Evolutionary conservation across 2,113 vertebrate species (phyloP).

Genomic region (Antigone vipio): DNA sequence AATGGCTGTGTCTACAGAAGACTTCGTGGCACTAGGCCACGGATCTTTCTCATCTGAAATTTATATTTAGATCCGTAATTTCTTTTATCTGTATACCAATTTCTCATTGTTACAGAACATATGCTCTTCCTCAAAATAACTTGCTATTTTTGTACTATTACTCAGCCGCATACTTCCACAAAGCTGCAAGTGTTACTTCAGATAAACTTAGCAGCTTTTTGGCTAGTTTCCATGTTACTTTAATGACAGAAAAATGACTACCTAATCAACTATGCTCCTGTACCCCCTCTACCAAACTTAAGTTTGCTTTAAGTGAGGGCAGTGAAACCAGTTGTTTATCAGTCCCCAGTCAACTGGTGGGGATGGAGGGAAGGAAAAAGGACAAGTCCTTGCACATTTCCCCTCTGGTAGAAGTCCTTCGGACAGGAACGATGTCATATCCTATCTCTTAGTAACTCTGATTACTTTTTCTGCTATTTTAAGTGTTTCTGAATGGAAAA

Average conservation of each 20-base stretch:
- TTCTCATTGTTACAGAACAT: conserved; percentile 76
- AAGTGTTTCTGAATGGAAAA: conserved; percentile 22
- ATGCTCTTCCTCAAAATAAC: conserved; percentile 80
- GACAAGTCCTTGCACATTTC: neutral
- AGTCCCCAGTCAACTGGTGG: neutral
- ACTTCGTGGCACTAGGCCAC: neutral
- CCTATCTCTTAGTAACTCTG: neutral
- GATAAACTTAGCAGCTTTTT: conserved; percentile 69
- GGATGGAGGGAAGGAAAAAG: neutral
- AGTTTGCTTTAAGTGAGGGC: neutral
- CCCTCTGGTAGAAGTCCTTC: neutral
- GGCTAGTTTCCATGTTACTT: conserved; percentile 40
- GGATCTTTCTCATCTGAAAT: conserved; percentile 35
- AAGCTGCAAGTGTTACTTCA: conserved; percentile 74
- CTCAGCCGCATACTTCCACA: conserved; percentile 71
- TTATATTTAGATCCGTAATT: conserved; percentile 60
- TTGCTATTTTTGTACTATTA: conserved; percentile 77
- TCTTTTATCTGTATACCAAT: conserved; percentile 68
- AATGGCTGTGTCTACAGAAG: neutral
- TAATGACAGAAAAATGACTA: neutral
- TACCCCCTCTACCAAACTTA: neutral
- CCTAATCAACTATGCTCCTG: neutral
- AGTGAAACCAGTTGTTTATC: neutral
- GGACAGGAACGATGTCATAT: conserved; percentile 20
- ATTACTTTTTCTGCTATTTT: neutral